Base-by-base conservation (phyloP, 1,140 invertebrate species). In the Oncopodura yosiiana region DNA sequence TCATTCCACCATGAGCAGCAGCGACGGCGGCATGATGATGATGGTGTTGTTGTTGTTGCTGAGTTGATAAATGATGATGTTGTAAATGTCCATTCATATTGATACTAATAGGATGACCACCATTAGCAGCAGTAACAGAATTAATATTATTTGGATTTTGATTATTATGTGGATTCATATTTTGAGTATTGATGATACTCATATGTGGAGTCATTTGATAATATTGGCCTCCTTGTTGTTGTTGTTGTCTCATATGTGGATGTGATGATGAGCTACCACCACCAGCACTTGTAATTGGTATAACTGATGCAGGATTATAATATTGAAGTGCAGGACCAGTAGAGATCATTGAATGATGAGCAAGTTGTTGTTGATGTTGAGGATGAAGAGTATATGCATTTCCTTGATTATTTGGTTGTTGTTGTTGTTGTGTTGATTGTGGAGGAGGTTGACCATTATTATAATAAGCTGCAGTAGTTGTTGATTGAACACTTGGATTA, bases 271-370 rank as follows among this genome's bases (percentile, higher is more conserved):
- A 51, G 2, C 34, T 38, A 9, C n/a, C n/a, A n/a, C n/a, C 39
- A 12, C 56, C 60, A 21, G 62, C 41, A 0, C 59, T 43, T 1
- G 66, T 61, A 34, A 62, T 64, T 30, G 64, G 58, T 19, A 62
- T 60, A 18, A 57, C 54, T 23, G 64, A 53, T 5, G 63, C 61
- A 11, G 65, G 52, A 26, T 67, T 63, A 52, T 65, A 68, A 51
- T 68, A 68, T 55, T 69, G 68, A 9, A 69, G 54, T 32, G 65
- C 58, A 23, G 68, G 53, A 18, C 60, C 60, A 11, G 61, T 49
- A 29, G 61, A 48, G 16, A 58, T 55, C 49, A 62, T 44, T 38
- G 57, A 49, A 61, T 61, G 55, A 34, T 58, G 60, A 23, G 50
- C 39, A 46, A 43, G 45, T 29, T 62, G 51, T 39, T 60, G 55